A percentile compares a stretch with the other conserved stretches of the same genome.
Evolutionary conservation across 2,888 invertebrate species (phyloP).

Genomic region (Eristalis tenax): DNA sequence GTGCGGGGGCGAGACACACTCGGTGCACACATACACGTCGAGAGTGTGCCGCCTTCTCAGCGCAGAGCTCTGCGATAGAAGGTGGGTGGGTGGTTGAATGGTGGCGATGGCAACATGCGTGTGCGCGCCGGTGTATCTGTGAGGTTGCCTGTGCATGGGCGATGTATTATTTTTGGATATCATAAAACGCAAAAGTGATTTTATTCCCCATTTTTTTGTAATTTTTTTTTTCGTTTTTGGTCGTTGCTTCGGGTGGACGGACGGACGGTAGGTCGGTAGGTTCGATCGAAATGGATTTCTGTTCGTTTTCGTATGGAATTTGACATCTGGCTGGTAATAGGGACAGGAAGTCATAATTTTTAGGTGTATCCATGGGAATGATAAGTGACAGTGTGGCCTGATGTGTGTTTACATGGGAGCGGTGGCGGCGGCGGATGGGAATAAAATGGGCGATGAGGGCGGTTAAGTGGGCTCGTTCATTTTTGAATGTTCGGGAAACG

Average conservation of each 20-base stretch:
- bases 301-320: slow-evolving; percentile 58
- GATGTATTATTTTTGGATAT: slow-evolving; percentile 67
- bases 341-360: slow-evolving; percentile 68
- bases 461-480: slow-evolving; percentile 30
- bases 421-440: background rate
- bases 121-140: slow-evolving; percentile 11
- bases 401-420: slow-evolving; percentile 2
- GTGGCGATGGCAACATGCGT: slow-evolving; percentile 42
- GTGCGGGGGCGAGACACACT: background rate
- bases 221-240: slow-evolving; percentile 10
- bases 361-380: slow-evolving; percentile 37
- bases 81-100: slow-evolving; percentile 52
- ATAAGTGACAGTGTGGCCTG: slow-evolving; percentile 23
- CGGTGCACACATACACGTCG: slow-evolving; percentile 16
- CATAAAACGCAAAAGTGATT: slow-evolving; percentile 56
- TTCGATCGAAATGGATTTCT: slow-evolving; percentile 51
- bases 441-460: background rate
- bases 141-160: slow-evolving; percentile 45
- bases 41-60: slow-evolving; percentile 9
- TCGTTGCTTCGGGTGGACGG: background rate
- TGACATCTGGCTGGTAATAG: slow-evolving; percentile 68
- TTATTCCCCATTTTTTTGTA: slow-evolving; percentile 12
- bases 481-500: background rate
- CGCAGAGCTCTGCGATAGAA: slow-evolving; percentile 8
- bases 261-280: background rate